phyloP scores from a whole-genome alignment of 2,797 vertebrate genomes.

The Urosaurus nigricauda region DNA sequence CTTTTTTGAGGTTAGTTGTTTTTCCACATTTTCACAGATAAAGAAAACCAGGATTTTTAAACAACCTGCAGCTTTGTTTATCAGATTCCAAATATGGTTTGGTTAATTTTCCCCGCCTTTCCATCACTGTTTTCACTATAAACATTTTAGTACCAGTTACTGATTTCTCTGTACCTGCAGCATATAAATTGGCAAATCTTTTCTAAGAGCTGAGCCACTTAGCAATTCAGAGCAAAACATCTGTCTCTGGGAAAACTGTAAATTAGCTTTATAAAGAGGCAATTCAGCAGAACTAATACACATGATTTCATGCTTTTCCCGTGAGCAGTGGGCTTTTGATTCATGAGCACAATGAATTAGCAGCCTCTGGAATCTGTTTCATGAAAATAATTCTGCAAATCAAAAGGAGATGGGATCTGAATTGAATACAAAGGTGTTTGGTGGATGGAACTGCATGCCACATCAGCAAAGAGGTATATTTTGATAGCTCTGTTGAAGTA shows the following conservation, averaged over 20 bases:
- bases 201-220: constrained; percentile 54
- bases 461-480: constrained; percentile 45
- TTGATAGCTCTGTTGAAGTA: constrained; percentile 2
- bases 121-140: constrained; percentile 44
- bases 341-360: constrained; percentile 58
- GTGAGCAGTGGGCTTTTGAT: constrained; percentile 58
- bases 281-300: constrained; percentile 66
- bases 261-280: constrained; percentile 65
- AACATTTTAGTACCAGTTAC: constrained; percentile 56
- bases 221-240: constrained; percentile 57
- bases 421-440: constrained; percentile 42
- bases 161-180: constrained; percentile 63
- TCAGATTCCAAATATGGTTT: constrained; percentile 30
- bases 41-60: constrained; percentile 26
- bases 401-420: constrained; percentile 44
- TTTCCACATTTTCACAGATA: constrained; percentile 39
- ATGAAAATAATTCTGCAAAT: constrained; percentile 56
- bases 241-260: constrained; percentile 68
- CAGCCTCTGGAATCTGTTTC: constrained; percentile 52
- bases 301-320: constrained; percentile 62
- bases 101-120: not conserved
- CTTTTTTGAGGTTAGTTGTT: constrained; percentile 32
- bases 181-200: constrained; percentile 63
- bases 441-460: constrained; percentile 21
- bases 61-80: constrained; percentile 21